Percentiles rank a stretch among this genome's conserved stretches.
Evolutionary conservation across 2,797 vertebrate genomes (phyloP).

Genomic region (Rhinatrema bivittatum): DNA sequence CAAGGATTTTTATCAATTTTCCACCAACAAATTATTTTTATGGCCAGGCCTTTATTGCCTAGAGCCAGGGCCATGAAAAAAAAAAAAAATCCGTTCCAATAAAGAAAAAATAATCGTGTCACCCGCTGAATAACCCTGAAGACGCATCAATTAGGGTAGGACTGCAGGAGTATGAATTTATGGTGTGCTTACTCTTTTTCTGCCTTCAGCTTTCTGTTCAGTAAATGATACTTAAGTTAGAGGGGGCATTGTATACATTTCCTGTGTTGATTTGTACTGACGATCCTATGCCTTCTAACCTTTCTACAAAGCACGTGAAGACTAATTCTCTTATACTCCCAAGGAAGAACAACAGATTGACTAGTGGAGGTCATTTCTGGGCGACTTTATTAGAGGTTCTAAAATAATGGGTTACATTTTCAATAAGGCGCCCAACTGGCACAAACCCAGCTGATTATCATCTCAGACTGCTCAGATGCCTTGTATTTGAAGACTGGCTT

Average conservation of each 20-base stretch:
- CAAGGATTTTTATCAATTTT: constrained; percentile 32
- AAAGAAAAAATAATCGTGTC: neutral
- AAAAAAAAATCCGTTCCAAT: neutral
- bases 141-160: neutral
- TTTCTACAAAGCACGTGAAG: too few species aligned
- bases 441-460: too few species aligned
- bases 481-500: too few species aligned
- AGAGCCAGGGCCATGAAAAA: neutral
- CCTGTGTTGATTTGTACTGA: neutral
- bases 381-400: too few species aligned
- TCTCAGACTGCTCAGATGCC: too few species aligned
- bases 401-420: too few species aligned
- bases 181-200: neutral
- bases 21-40: constrained; percentile 39
- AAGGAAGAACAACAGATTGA: too few species aligned
- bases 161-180: neutral
- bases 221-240: neutral
- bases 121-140: neutral
- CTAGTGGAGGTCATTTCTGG: too few species aligned
- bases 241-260: too few species aligned
- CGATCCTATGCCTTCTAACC: too few species aligned
- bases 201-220: neutral
- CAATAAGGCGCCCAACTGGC: too few species aligned
- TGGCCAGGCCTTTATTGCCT: constrained; percentile 17
- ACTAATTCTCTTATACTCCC: too few species aligned